phyloP scores from a whole-genome alignment of 2,888 invertebrate species.

The Automeris io region DNA sequence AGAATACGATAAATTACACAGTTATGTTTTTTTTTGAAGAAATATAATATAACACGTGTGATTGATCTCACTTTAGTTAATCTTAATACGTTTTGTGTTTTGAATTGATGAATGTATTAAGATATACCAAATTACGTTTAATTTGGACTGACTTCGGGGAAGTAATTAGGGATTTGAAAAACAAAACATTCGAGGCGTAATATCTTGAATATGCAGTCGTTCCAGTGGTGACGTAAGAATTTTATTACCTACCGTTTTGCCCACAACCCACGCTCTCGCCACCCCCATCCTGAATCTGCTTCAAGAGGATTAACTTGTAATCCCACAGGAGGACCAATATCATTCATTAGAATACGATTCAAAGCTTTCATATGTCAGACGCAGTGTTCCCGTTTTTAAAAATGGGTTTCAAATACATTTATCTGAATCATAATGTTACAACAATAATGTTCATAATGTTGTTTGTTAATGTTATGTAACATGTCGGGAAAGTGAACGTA shows the following conservation, averaged over 20 bases:
- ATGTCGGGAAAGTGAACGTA: too few species aligned
- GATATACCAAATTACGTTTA: too few species aligned
- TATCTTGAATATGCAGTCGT: conserved; percentile 41
- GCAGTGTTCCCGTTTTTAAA: conserved; percentile 36
- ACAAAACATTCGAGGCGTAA: conserved; percentile 48
- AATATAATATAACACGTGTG: neutral
- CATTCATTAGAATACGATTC: conserved; percentile 71
- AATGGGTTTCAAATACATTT: conserved; percentile 54
- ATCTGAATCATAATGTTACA: too few species aligned
- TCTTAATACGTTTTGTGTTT: too few species aligned
- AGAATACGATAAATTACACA: too few species aligned
- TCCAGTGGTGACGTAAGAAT: conserved; percentile 61
- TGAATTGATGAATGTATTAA: too few species aligned
- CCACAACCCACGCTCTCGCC: conserved; percentile 23
- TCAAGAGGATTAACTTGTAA: conserved; percentile 73
- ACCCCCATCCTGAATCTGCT: conserved; percentile 39
- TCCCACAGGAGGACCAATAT: conserved; percentile 67
- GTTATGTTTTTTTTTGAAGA: too few species aligned
- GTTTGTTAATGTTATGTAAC: too few species aligned
- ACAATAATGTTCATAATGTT: too few species aligned
- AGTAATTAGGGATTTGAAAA: conserved; percentile 19
- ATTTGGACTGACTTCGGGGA: conserved; percentile 3
- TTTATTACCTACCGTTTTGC: conserved; percentile 51
- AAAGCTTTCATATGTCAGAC: conserved; percentile 59
- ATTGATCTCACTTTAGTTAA: too few species aligned